A percentile compares a stretch with the other conserved stretches of the same genome.
Conservation (phyloP, 2,113 vertebrate genomes). For the Lepidothrix coronata region DNA sequence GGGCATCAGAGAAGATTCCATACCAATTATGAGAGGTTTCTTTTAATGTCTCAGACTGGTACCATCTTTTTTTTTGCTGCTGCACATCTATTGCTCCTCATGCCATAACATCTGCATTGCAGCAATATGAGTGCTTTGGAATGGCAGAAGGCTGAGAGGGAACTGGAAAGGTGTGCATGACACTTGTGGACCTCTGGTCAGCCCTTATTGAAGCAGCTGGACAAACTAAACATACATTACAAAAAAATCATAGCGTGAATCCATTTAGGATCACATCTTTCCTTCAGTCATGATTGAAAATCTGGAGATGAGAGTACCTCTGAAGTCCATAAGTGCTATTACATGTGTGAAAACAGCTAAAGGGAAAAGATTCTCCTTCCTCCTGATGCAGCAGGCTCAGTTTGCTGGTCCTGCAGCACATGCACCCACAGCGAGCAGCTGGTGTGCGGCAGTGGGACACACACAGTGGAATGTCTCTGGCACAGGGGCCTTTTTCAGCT, state of each 20-base stretch:
- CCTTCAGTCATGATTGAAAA: not conserved
- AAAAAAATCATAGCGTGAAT: not conserved
- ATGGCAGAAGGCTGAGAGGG: not conserved
- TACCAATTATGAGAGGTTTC: not conserved
- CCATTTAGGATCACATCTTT: not conserved
- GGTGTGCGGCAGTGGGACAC: not conserved
- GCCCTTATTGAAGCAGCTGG: not conserved
- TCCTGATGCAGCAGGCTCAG: not conserved
- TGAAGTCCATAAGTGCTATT: not conserved
- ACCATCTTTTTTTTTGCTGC: too few species aligned
- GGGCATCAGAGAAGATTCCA: not conserved
- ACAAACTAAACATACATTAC: not conserved
- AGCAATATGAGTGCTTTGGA: not conserved
- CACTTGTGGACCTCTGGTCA: not conserved
- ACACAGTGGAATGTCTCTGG: not conserved
- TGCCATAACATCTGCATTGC: not conserved
- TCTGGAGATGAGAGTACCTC: not conserved
- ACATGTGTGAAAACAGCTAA: not conserved
- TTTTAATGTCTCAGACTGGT: not conserved
- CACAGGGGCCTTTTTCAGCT: slow-evolving; percentile 10
- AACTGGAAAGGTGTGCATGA: not conserved
- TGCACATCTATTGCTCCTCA: not conserved
- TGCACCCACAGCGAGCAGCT: not conserved
- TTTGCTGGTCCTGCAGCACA: not conserved
- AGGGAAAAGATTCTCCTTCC: not conserved